phyloP scores from a whole-genome alignment of 2,888 invertebrate species.

The Mellilla xanthometata region DNA sequence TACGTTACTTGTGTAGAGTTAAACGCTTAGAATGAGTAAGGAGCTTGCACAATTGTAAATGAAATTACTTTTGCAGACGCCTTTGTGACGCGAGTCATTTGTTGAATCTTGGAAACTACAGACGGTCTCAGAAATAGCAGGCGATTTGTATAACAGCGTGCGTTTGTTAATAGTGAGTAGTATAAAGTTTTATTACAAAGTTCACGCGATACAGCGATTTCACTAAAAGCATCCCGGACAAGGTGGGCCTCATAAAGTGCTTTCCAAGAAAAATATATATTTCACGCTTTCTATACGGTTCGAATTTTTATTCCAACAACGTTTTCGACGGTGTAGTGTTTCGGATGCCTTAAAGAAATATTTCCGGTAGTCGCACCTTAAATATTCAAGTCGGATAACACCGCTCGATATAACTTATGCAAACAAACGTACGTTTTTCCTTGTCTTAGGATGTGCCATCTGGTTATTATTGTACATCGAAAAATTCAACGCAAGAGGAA shows the following conservation, averaged over 20 bases:
- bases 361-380: constrained; percentile 41
- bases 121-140: constrained; percentile 45
- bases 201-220: constrained; percentile 72
- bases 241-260: constrained; percentile 45
- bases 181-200: constrained; percentile 52
- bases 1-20: constrained; percentile 1
- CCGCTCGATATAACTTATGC: constrained; percentile 52
- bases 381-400: constrained; percentile 26
- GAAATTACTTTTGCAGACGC: constrained; percentile 14
- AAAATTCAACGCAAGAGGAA: constrained; percentile 32
- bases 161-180: constrained; percentile 52
- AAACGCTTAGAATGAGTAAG: constrained; percentile 15
- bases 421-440: constrained; percentile 48
- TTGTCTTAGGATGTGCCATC: constrained; percentile 49
- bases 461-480: constrained; percentile 29
- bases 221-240: constrained; percentile 63
- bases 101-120: constrained; percentile 32
- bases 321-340: constrained; percentile 60
- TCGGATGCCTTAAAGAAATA: constrained; percentile 56
- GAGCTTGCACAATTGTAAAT: constrained; percentile 16
- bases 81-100: constrained; percentile 12
- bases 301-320: constrained; percentile 55
- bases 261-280: constrained; percentile 40
- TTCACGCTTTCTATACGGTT: constrained; percentile 50
- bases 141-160: constrained; percentile 49